Evolutionary conservation across 2,797 vertebrate species (phyloP).

Genomic region (Pangasius djambal): DNA sequence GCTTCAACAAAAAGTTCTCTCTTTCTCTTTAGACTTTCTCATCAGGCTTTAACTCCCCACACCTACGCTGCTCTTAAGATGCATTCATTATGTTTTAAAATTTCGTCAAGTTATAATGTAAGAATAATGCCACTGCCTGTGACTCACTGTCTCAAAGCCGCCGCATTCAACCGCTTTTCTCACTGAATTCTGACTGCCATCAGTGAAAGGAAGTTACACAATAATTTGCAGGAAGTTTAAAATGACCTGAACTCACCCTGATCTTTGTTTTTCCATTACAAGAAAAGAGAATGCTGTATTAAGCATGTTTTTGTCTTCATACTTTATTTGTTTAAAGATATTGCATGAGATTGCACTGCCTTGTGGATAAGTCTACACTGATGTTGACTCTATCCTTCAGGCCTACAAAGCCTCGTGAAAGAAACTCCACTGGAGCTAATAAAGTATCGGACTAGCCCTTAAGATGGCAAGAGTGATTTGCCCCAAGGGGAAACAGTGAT

Average conservation of each 20-base stretch:
- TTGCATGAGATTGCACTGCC: not conserved
- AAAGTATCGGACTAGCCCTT: slow-evolving; percentile 3
- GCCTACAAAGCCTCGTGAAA: not conserved
- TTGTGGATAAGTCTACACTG: not conserved
- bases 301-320: not conserved
- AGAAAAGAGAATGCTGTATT: not conserved
- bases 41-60: not conserved
- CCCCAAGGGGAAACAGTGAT: not conserved
- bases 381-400: not conserved
- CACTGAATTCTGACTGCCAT: not conserved
- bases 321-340: too few species aligned
- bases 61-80: slow-evolving; percentile 1
- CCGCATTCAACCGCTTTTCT: not conserved
- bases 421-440: not conserved
- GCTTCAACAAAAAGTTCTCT: not conserved
- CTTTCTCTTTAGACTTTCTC: slow-evolving; percentile 6
- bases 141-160: slow-evolving; percentile 15
- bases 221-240: not conserved
- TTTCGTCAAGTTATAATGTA: not conserved
- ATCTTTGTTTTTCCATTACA: not conserved
- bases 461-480: slow-evolving; percentile 6
- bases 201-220: not conserved
- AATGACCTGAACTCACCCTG: slow-evolving; percentile 1
- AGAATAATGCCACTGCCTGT: not conserved
- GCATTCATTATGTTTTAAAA: slow-evolving; percentile 13